These are phyloP conservation scores for Antigone vipio DNA, from an alignment of 2,113 vertebrate species.

Conservation along the genomic window DNA sequence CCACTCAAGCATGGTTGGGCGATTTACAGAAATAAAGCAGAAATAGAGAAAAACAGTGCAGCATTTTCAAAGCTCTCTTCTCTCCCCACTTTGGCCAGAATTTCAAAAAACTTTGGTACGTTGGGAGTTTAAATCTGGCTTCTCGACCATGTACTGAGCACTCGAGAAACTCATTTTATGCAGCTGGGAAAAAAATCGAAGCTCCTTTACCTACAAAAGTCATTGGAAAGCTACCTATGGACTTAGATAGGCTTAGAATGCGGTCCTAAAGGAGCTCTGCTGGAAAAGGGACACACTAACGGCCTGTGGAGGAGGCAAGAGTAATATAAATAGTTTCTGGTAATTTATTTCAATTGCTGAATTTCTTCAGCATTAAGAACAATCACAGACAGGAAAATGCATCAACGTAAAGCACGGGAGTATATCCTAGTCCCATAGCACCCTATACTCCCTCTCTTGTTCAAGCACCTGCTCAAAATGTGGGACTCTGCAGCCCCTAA, in stretches of 20 bases:
- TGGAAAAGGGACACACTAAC: neutral
- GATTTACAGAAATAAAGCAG: neutral
- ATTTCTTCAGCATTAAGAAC: neutral
- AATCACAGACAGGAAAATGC: neutral
- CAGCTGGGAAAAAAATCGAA: neutral
- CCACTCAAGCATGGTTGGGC: neutral
- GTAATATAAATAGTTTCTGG: neutral
- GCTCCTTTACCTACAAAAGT: neutral
- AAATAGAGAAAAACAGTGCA: neutral
- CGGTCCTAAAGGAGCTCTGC: neutral
- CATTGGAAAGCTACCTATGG: neutral
- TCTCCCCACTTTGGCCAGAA: neutral
- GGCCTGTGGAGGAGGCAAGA: neutral
- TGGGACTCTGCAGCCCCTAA: neutral
- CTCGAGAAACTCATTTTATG: neutral
- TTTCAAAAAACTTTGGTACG: neutral
- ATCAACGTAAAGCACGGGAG: neutral
- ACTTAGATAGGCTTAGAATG: neutral
- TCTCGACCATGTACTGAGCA: fast-evolving
- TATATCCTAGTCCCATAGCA: neutral
- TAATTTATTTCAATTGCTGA: neutral
- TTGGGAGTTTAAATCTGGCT: neutral
- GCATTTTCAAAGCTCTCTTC: neutral
- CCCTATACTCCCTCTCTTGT: neutral
- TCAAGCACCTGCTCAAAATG: neutral